These are phyloP conservation scores for Porites divaricata DNA, from an alignment of 92 coral and sea anemone species.

Conservation along the genomic window DNA sequence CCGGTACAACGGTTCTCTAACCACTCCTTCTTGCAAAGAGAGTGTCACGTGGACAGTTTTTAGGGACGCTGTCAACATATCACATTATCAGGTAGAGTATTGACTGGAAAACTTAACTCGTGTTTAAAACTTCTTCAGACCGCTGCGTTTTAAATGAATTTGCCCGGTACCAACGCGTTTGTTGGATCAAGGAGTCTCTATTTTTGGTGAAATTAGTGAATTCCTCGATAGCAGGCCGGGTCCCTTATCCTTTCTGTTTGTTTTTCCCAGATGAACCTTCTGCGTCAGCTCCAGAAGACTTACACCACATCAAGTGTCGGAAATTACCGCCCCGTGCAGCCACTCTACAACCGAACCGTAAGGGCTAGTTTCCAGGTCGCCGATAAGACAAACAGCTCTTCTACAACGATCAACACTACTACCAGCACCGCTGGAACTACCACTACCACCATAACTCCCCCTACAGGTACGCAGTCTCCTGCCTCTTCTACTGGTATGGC, in stretches of 20 bases:
- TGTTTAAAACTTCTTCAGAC: too few relatives aligned
- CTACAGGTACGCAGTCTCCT: not conserved
- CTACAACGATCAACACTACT: not conserved
- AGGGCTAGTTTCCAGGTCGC: conserved; percentile 45
- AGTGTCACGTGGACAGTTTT: conserved; percentile 50
- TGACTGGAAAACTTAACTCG: too few relatives aligned
- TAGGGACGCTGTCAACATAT: conserved; percentile 21
- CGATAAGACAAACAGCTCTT: not conserved
- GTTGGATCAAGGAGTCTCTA: not conserved
- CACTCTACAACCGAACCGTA: conserved; percentile 60
- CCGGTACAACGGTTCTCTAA: conserved; percentile 41
- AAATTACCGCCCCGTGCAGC: conserved; percentile 74
- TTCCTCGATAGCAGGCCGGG: not conserved
- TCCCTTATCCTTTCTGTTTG: not conserved
- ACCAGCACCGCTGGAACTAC: not conserved
- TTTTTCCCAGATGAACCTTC: not conserved
- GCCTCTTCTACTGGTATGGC: too few relatives aligned
- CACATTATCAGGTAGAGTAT: conserved; percentile 13
- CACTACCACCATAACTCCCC: not conserved
- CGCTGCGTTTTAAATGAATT: too few relatives aligned
- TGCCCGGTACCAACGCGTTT: not conserved
- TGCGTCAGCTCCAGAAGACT: conserved; percentile 13
- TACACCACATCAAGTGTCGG: conserved; percentile 26
- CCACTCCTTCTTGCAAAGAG: conserved; percentile 32
- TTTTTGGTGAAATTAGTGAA: not conserved